Percentiles rank a stretch among this genome's conserved stretches.
These are phyloP conservation scores for Aethina tumida DNA, from an alignment of 1,140 invertebrate genomes.

Conservation along the genomic window DNA sequence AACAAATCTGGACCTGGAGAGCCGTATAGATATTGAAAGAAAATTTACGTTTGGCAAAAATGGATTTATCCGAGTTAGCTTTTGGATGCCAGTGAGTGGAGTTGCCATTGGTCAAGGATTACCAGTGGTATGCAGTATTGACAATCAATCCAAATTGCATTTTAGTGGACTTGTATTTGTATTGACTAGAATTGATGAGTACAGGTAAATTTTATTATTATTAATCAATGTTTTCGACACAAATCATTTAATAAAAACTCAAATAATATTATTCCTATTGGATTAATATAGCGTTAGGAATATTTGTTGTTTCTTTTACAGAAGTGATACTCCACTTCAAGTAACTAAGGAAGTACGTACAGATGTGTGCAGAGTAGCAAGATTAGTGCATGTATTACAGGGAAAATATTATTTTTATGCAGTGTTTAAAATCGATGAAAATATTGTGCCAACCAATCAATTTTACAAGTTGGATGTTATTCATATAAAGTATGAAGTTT, in stretches of 20 bases:
- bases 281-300: neutral
- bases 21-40: conserved; percentile 10
- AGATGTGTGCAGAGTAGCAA: conserved; percentile 19
- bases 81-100: conserved; percentile 21
- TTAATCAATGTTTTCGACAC: neutral
- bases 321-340: conserved; percentile 14
- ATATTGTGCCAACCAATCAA: conserved; percentile 19
- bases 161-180: conserved; percentile 21
- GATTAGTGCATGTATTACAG: conserved; percentile 19
- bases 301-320: conserved; percentile 6
- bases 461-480: conserved; percentile 15
- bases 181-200: conserved; percentile 17
- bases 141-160: conserved; percentile 17
- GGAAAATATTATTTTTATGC: conserved; percentile 19
- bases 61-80: conserved; percentile 12
- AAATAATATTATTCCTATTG: neutral
- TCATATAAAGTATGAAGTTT: conserved; percentile 23
- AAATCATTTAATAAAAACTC: neutral
- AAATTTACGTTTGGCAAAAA: conserved; percentile 13
- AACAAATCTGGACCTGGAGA: conserved; percentile 13
- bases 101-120: conserved; percentile 16
- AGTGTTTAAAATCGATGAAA: conserved; percentile 14
- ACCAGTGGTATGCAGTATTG: conserved; percentile 17
- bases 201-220: conserved; percentile 7
- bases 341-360: conserved; percentile 16